Evolutionary conservation across 2,113 vertebrate species (phyloP), one percentile per base, ranked within the genome.

Genomic region (Lophochroa leadbeateri): DNA sequence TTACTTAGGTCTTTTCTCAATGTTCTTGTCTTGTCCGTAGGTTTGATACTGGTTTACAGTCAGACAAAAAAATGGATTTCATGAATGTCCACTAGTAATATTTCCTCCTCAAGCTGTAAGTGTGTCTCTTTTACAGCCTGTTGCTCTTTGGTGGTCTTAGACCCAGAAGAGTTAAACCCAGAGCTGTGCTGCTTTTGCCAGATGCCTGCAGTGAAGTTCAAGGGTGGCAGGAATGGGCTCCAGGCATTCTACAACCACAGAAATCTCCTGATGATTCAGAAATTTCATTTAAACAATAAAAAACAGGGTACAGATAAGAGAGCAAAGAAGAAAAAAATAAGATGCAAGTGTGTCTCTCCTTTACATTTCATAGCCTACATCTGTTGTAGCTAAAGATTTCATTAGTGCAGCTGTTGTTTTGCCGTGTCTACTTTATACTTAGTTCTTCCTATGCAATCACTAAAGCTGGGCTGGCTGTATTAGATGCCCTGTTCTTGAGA

Each of bases 81-180:
- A 85, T 60, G 55, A 89, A 88, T 92, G 75, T 90, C 93, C 82
- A 60, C 50, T 83, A 83, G 64, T 76, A 94, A 63, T 75, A 74
- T 77, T 93, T 94, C 50, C 85, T 94, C 90, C 39, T 90, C 78
- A 57, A 79, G 82, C 87, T 93, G 67, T 91, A 96, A 44, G 35
- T 70, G 67, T 95, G 75, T 96, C 85, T 90, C 82, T 90, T 96
- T 96, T 85, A 75, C 14, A 88, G 92, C 49, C 57, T 79, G n/a
- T 91, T 92, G 96, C 82, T 95, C 94, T 96, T 88, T 95, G 96
- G 96, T 97, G 96, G 94, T 97, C 96, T 92, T 90, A 94, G 91
- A 78, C 47, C 71, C 94, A 67, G 72, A 93, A 92, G 89, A 77
- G 63, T 92, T n/a, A 58, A 58, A 58, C 55, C 55, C 94, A 95